phyloP scores from a whole-genome alignment of 2,888 invertebrate species.

The Polyommatus icarus region DNA sequence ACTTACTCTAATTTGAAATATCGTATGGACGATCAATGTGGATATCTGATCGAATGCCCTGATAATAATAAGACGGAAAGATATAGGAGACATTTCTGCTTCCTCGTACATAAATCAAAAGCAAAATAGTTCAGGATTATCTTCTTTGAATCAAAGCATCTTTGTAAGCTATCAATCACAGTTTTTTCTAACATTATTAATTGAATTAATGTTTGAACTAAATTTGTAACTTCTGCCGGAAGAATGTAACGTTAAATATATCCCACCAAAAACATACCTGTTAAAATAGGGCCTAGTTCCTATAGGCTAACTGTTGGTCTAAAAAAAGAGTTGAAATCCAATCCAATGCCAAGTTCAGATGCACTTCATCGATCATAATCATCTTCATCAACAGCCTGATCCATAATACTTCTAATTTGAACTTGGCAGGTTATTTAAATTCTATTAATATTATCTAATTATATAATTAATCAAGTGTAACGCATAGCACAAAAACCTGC shows the following conservation, averaged over 20 bases:
- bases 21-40: neutral
- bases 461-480: too few relatives aligned
- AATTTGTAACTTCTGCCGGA: neutral
- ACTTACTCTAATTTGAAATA: neutral
- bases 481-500: too few relatives aligned
- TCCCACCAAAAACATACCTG: too few relatives aligned
- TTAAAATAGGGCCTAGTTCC: too few relatives aligned
- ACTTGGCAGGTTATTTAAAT: too few relatives aligned
- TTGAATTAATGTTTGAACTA: neutral
- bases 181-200: neutral
- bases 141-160: neutral
- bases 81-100: neutral
- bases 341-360: too few relatives aligned
- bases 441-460: too few relatives aligned
- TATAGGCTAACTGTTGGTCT: too few relatives aligned
- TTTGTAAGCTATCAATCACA: neutral
- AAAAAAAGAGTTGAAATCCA: too few relatives aligned
- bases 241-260: neutral
- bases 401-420: too few relatives aligned
- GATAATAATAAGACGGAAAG: neutral
- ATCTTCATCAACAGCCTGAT: too few relatives aligned
- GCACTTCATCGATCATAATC: too few relatives aligned
- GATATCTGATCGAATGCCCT: neutral
- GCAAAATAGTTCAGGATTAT: neutral
- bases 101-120: slow-evolving; percentile 19